A percentile compares a stretch with the other conserved stretches of the same genome.
Conservation (phyloP, 2,797 vertebrate species). For the Nyctalus aviator region DNA sequence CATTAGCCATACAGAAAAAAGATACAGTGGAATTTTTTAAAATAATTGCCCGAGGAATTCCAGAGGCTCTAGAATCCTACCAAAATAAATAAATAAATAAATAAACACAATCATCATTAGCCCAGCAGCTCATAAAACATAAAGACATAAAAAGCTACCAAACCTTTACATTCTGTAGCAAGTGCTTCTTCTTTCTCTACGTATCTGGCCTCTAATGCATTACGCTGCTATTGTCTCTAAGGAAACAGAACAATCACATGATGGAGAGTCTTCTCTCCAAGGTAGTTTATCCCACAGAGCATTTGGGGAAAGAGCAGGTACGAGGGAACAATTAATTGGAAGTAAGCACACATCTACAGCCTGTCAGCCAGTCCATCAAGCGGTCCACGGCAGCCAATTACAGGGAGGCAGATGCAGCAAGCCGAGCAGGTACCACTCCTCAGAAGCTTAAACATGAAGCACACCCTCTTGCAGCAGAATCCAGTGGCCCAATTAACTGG, state of each 20-base stretch:
- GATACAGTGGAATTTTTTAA: neutral
- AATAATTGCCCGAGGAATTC: neutral
- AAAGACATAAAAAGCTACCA: conserved; percentile 85
- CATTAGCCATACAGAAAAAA: neutral
- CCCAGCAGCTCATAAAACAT: neutral
- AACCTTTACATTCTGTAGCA: conserved; percentile 84
- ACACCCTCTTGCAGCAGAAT: conserved; percentile 17
- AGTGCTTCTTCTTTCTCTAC: conserved; percentile 87
- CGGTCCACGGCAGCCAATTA: accelerated
- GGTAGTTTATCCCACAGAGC: neutral
- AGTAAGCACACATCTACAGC: neutral
- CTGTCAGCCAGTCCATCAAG: neutral
- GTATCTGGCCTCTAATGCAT: conserved; percentile 90
- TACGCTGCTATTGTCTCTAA: conserved; percentile 91
- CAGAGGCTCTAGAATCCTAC: neutral
- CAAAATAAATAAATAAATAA: neutral
- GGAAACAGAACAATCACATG: conserved; percentile 92
- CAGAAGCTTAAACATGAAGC: neutral
- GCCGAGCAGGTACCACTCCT: neutral
- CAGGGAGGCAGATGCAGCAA: neutral
- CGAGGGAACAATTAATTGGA: neutral
- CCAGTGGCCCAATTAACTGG: neutral
- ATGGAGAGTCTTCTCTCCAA: conserved; percentile 72
- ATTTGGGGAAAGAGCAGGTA: conserved; percentile 6
- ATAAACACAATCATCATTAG: neutral